A percentile compares a stretch with the other conserved stretches of the same genome.
These are phyloP conservation scores for Brotula barbata DNA, from an alignment of 2,797 vertebrate species.

Conservation along the genomic window DNA sequence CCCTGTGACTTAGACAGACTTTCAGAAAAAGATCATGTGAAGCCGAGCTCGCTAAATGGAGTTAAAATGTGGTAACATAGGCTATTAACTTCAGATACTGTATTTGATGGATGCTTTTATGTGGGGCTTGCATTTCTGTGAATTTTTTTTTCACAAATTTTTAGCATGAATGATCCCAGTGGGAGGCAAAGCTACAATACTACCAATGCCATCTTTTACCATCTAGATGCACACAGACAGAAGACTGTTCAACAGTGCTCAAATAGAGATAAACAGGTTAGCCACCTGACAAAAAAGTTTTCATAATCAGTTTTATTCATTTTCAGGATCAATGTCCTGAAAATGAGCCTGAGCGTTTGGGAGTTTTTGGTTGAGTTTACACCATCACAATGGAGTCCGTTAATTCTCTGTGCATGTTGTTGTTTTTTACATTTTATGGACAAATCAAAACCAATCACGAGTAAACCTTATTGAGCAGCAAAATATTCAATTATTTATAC, in stretches of 20 bases:
- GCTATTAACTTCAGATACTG: conserved; percentile 48
- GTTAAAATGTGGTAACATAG: conserved; percentile 58
- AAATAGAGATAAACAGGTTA: neutral
- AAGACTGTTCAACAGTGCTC: neutral
- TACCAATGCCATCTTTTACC: conserved; percentile 1
- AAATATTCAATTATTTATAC: too few relatives aligned
- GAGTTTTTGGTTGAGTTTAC: too few relatives aligned
- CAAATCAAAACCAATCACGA: too few relatives aligned
- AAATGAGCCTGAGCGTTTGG: too few relatives aligned
- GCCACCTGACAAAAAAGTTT: neutral
- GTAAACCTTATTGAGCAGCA: too few relatives aligned
- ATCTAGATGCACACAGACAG: neutral
- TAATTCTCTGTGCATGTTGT: too few relatives aligned
- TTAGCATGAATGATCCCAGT: conserved; percentile 41
- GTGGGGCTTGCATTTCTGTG: conserved; percentile 41
- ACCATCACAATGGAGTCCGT: too few relatives aligned
- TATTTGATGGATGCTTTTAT: conserved; percentile 52
- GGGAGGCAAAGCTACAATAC: conserved; percentile 25
- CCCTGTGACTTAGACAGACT: conserved; percentile 26
- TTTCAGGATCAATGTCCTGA: too few relatives aligned
- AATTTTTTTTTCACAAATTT: conserved; percentile 40
- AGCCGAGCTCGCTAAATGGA: conserved; percentile 37
- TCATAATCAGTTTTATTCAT: too few relatives aligned
- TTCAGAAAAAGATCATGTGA: conserved; percentile 30
- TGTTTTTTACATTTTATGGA: too few relatives aligned